Evolutionary conservation across 2,113 vertebrate species (phyloP).

Genomic region (Pogonocichla stellata): DNA sequence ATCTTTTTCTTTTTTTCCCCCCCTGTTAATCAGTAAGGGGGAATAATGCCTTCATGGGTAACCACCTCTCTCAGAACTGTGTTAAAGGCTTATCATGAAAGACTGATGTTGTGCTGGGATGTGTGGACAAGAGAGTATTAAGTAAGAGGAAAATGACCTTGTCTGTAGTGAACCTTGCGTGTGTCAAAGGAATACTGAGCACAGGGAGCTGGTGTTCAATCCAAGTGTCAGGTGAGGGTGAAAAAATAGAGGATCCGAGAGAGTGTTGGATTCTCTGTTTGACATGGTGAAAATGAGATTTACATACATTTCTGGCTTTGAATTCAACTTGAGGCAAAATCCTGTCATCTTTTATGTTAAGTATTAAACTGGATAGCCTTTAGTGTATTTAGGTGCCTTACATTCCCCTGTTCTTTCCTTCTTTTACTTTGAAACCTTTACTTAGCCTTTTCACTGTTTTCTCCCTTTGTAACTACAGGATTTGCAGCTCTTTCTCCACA

Average conservation of each 20-base stretch:
- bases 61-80: background rate
- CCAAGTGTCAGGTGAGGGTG: background rate
- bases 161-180: background rate
- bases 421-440: background rate
- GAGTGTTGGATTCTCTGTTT: background rate
- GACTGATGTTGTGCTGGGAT: background rate
- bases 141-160: background rate
- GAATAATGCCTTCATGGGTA: background rate
- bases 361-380: background rate
- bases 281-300: background rate
- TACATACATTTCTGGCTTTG: background rate
- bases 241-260: background rate
- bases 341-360: background rate
- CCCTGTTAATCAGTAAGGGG: background rate
- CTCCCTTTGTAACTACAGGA: background rate
- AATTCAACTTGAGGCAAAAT: constrained; percentile 1
- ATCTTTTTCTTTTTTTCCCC: background rate
- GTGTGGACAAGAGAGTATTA: background rate
- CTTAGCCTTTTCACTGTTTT: background rate
- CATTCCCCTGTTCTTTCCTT: background rate
- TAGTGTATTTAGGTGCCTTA: background rate
- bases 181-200: background rate
- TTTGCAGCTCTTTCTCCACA: background rate
- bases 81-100: background rate
- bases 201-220: background rate